Evolutionary conservation across 2,888 invertebrate genomes (phyloP).

Genomic region (Yponomeuta plumbellus): DNA sequence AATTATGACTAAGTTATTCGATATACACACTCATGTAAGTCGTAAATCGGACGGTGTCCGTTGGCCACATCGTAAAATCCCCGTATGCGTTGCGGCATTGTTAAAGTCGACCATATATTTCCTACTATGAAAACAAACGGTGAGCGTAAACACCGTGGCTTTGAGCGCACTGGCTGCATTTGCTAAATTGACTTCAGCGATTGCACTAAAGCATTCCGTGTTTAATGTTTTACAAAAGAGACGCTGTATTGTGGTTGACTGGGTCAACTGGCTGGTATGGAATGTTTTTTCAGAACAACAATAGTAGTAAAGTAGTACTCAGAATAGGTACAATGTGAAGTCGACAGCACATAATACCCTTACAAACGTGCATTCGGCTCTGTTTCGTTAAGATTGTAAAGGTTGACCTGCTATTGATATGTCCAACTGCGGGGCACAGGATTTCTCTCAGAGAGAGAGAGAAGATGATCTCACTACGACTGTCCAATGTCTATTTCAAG

Average conservation of each 20-base stretch:
- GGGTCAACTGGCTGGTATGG: background rate
- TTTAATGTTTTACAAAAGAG: background rate
- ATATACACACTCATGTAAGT: slow-evolving; percentile 5
- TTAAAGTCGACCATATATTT: slow-evolving; percentile 21
- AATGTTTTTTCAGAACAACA: no score
- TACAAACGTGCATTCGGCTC: no score
- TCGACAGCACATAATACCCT: no score
- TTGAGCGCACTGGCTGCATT: slow-evolving; percentile 30
- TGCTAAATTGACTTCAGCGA: slow-evolving; percentile 34
- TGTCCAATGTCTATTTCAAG: no score
- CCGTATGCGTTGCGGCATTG: slow-evolving; percentile 14
- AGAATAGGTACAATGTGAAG: no score
- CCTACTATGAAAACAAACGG: slow-evolving; percentile 25
- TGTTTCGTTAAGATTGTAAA: no score
- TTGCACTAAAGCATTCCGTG: slow-evolving; percentile 20
- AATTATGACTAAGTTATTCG: slow-evolving; percentile 13
- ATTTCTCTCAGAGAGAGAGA: no score
- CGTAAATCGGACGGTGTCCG: slow-evolving; percentile 14
- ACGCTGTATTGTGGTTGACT: background rate
- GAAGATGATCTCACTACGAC: no score
- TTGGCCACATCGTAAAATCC: slow-evolving; percentile 16
- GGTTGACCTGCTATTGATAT: no score
- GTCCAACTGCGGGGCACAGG: no score
- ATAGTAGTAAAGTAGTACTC: no score
- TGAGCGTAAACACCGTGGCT: slow-evolving; percentile 29